Base-by-base conservation (phyloP, 1,140 invertebrate species). In the Trialeurodes vaporariorum region DNA sequence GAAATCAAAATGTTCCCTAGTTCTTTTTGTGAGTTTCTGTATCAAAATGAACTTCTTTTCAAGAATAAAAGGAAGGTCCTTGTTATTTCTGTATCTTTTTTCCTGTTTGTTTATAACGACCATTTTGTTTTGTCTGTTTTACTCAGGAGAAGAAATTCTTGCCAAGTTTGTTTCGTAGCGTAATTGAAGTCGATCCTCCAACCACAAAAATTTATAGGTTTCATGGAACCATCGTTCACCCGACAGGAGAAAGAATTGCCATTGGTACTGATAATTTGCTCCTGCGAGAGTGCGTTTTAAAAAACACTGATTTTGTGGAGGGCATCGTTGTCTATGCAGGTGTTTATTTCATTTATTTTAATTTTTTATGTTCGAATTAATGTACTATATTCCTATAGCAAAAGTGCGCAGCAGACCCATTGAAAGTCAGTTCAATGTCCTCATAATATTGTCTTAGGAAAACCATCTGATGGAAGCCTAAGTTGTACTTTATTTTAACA, bases 321-420 rank as follows among this genome's bases (percentile, higher is more conserved):
- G 96, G 96, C 67, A 90, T 99, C 73, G 94, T 98, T 58, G 90
- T 99, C 27, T 98, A 98, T 83, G 93, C 96, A 68, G 94, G 89
- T 89, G 78, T n/a, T n/a, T n/a, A n/a, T n/a, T n/a, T n/a, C n/a
- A n/a, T n/a, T n/a, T n/a, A n/a, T n/a, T n/a, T n/a, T n/a, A n/a
- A n/a, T n/a, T n/a, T n/a, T n/a, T n/a, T n/a, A n/a, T n/a, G n/a
- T n/a, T n/a, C n/a, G n/a, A n/a, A n/a, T n/a, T n/a, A n/a, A n/a
- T n/a, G n/a, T n/a, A n/a, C n/a, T n/a, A n/a, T n/a, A n/a, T n/a
- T n/a, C n/a, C n/a, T n/a, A n/a, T n/a, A n/a, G n/a, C n/a, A n/a
- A n/a, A n/a, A n/a, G n/a, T n/a, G n/a, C n/a, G n/a, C n/a, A n/a
- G n/a, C n/a, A n/a, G n/a, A n/a, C n/a, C n/a, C n/a, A n/a, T n/a